These are phyloP conservation scores for Lottia gigantea DNA, from an alignment of 2,888 invertebrate species.

Conservation along the genomic window DNA sequence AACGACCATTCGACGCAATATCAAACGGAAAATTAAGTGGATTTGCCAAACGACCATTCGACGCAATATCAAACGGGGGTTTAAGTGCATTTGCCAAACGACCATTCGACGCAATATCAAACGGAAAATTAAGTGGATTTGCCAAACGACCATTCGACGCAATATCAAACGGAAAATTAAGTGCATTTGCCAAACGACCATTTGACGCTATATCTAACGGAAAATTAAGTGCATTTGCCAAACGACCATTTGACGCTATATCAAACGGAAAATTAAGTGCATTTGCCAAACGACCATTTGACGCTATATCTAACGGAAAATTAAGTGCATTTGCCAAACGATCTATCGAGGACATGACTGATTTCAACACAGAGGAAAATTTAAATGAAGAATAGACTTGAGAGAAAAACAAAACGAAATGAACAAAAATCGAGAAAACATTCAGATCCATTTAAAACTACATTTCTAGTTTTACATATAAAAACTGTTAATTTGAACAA, in stretches of 20 bases:
- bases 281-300: conserved; percentile 25
- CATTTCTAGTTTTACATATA: too few relatives aligned
- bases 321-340: conserved; percentile 15
- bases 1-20: conserved; percentile 28
- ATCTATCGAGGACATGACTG: background rate
- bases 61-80: conserved; percentile 25
- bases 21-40: conserved; percentile 21
- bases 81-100: conserved; percentile 33
- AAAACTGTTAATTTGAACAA: too few relatives aligned
- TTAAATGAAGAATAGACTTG: too few relatives aligned
- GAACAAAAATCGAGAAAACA: too few relatives aligned
- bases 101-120: conserved; percentile 26
- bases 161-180: conserved; percentile 21
- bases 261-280: conserved; percentile 20
- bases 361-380: too few relatives aligned
- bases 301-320: conserved; percentile 16
- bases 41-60: conserved; percentile 29
- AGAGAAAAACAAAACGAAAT: too few relatives aligned
- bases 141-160: conserved; percentile 29
- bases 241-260: conserved; percentile 25
- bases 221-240: conserved; percentile 23
- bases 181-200: conserved; percentile 28
- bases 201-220: conserved; percentile 23
- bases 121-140: conserved; percentile 25
- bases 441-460: too few relatives aligned